Evolutionary conservation across 2,797 vertebrate genomes (phyloP).

Genomic region (Tadarida brasiliensis): DNA sequence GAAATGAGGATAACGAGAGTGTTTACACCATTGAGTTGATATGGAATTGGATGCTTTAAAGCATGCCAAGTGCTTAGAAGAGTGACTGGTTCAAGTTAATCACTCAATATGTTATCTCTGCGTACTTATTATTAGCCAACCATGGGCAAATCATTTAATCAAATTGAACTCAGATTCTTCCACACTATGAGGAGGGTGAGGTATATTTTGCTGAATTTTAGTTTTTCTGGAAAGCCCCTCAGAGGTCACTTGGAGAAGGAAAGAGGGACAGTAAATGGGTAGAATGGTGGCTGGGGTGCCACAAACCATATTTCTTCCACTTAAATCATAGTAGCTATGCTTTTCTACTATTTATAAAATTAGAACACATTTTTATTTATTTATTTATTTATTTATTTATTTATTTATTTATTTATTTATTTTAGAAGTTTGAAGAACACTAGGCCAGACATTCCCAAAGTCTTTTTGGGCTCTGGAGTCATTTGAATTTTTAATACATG

Average conservation of each 20-base stretch:
- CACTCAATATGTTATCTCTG: neutral
- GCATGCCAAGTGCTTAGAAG: neutral
- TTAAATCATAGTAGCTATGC: neutral
- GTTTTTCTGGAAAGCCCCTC: neutral
- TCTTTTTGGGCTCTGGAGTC: neutral
- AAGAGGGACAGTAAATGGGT: neutral
- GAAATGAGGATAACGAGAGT: neutral
- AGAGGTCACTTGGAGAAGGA: neutral
- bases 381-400: no score
- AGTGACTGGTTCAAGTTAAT: no score
- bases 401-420: slow-evolving; percentile 32
- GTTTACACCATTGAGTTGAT: neutral
- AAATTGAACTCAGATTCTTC: neutral
- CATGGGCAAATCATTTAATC: neutral
- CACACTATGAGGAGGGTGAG: neutral
- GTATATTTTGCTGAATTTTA: neutral
- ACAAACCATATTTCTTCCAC: neutral
- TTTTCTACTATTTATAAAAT: neutral
- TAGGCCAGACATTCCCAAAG: neutral
- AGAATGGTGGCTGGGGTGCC: neutral
- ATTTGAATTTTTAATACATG: slow-evolving; percentile 22
- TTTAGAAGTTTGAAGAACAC: slow-evolving; percentile 19
- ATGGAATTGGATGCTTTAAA: neutral
- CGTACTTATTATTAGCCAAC: neutral
- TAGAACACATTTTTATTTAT: slow-evolving; percentile 32